phyloP scores from a whole-genome alignment of 2,113 vertebrate genomes.

The Archilochus colubris region DNA sequence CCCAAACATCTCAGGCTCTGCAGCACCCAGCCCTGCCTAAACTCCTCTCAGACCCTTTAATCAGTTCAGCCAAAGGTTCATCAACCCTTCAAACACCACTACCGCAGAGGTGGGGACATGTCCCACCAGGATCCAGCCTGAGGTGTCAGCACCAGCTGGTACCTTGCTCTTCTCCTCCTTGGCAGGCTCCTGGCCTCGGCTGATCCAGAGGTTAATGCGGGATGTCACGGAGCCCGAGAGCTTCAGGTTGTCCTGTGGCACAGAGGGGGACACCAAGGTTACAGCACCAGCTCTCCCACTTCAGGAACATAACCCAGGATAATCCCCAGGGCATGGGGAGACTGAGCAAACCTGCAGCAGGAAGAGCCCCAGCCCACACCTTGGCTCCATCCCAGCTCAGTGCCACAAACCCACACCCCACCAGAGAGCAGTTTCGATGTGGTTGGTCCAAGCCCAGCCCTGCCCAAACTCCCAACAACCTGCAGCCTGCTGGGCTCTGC shows the following conservation, averaged over 20 bases:
- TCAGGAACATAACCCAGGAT: rapidly evolving
- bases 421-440: neutral
- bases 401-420: rapidly evolving
- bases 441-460: neutral
- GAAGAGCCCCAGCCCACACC: neutral
- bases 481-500: neutral
- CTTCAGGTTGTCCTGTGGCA: slow-evolving; percentile 77
- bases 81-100: neutral
- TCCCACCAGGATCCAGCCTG: neutral
- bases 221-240: slow-evolving; percentile 82
- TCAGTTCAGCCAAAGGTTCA: neutral
- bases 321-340: neutral
- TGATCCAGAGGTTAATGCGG: slow-evolving; percentile 86
- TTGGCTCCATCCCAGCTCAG: neutral
- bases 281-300: neutral
- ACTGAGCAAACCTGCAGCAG: neutral
- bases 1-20: neutral
- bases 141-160: neutral
- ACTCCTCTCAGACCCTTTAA: neutral
- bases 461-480: neutral
- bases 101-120: neutral
- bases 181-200: slow-evolving; percentile 72
- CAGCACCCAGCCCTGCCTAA: neutral
- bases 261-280: neutral
- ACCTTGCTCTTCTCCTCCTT: slow-evolving; percentile 72